A percentile compares a stretch with the other conserved stretches of the same genome.
These are phyloP conservation scores for Xanthia icteritia DNA, from an alignment of 2,888 invertebrate species.

Conservation along the genomic window DNA sequence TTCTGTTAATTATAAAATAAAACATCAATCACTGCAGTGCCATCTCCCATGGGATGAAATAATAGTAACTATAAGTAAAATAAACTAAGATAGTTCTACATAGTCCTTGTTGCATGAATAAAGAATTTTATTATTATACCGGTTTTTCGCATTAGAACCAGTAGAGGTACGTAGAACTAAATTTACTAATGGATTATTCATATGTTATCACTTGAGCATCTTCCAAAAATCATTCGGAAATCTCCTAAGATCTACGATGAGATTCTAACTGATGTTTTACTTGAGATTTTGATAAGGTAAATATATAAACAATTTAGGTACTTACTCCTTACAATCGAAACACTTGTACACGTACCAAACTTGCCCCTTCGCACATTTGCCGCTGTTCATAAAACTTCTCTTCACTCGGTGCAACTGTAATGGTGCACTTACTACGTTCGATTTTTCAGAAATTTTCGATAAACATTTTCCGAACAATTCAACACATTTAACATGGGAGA, in stretches of 20 bases:
- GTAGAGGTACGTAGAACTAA: too few relatives aligned
- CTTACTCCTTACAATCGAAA: slow-evolving; percentile 45
- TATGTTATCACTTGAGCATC: too few relatives aligned
- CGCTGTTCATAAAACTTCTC: slow-evolving; percentile 33
- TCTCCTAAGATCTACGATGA: not conserved
- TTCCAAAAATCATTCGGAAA: not conserved
- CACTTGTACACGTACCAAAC: slow-evolving; percentile 37
- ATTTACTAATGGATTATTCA: too few relatives aligned
- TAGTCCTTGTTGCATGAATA: too few relatives aligned
- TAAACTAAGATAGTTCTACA: too few relatives aligned
- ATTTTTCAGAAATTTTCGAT: not conserved
- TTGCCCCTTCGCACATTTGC: slow-evolving; percentile 25
- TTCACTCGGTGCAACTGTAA: slow-evolving; percentile 12
- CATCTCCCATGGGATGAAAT: too few relatives aligned
- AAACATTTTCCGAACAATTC: slow-evolving; percentile 33
- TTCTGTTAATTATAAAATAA: too few relatives aligned
- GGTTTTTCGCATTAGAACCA: too few relatives aligned
- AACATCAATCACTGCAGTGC: too few relatives aligned
- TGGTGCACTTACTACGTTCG: not conserved
- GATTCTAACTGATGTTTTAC: not conserved
- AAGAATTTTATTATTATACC: too few relatives aligned
- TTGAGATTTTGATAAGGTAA: not conserved
- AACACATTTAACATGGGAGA: slow-evolving; percentile 5
- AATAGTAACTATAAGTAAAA: too few relatives aligned
- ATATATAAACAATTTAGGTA: not conserved